Evolutionary conservation across 2,113 vertebrate species (phyloP).

Genomic region (Periophthalmodon schlosseri): DNA sequence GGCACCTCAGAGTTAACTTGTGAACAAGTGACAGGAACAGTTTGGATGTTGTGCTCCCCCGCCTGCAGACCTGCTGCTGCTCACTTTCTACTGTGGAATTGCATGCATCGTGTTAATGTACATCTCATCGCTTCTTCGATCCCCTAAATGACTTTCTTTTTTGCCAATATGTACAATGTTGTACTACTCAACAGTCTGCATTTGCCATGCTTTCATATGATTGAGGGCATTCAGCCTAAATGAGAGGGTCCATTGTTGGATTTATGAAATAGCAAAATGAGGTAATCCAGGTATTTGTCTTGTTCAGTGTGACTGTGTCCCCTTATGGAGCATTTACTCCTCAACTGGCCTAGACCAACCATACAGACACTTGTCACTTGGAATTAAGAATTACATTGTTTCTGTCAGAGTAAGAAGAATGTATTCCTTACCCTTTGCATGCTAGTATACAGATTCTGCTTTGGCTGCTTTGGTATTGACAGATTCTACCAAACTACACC

Average conservation of each 20-base stretch:
- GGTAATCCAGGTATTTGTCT: background rate
- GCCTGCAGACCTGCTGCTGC: constrained; percentile 7
- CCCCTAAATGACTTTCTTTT: background rate
- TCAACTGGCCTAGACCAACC: background rate
- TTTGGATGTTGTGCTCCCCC: constrained; percentile 6
- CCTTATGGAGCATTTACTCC: too few relatives aligned
- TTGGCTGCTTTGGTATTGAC: constrained; percentile 6
- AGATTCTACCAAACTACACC: constrained; percentile 33
- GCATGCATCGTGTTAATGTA: constrained; percentile 12
- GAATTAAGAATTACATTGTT: background rate
- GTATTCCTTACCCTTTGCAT: background rate
- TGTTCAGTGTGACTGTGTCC: background rate
- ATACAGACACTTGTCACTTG: background rate
- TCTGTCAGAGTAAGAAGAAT: background rate
- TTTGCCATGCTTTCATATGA: background rate
- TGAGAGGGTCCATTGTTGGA: background rate
- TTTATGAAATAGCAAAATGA: background rate
- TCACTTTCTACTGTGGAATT: background rate
- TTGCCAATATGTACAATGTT: background rate
- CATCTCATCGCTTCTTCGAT: constrained; percentile 7
- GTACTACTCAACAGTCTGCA: background rate
- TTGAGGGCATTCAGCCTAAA: background rate
- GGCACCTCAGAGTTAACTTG: constrained; percentile 39
- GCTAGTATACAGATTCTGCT: too few relatives aligned
- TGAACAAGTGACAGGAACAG: constrained; percentile 57